Percentiles rank a stretch among this genome's conserved stretches.
Conservation (phyloP, 2,113 vertebrate genomes). For the Thymallus thymallus region DNA sequence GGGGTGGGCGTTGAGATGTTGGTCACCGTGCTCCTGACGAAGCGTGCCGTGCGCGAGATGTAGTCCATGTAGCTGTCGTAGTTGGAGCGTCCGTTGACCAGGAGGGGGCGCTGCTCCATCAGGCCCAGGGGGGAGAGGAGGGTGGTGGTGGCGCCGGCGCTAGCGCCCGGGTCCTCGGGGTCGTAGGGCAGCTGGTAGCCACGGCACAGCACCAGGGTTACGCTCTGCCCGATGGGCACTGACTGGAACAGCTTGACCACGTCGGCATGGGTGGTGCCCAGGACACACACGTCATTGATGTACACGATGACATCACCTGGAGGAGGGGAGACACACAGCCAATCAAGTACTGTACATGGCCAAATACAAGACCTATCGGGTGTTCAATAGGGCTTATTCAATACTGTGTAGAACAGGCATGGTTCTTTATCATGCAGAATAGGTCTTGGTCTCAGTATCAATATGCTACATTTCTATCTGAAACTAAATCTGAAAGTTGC, state of each 20-base stretch:
- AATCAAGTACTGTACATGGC: background rate
- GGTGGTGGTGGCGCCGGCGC: constrained; percentile 61
- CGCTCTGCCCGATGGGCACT: constrained; percentile 95
- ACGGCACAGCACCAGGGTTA: constrained; percentile 93
- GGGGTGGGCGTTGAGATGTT: constrained; percentile 69
- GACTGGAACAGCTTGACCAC: constrained; percentile 99
- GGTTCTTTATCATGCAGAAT: background rate
- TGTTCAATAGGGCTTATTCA: too few species aligned
- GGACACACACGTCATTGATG: constrained; percentile 97
- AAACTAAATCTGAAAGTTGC: too few species aligned
- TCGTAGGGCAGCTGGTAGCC: constrained; percentile 97
- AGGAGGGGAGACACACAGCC: constrained; percentile 53
- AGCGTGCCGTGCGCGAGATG: constrained; percentile 91
- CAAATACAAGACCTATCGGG: too few species aligned
- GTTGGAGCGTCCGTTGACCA: constrained; percentile 92
- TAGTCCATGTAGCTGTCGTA: constrained; percentile 98
- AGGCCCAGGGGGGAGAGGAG: constrained; percentile 91
- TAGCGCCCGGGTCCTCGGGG: constrained; percentile 87
- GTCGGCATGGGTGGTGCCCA: constrained; percentile 97
- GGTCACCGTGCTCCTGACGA: constrained; percentile 85
- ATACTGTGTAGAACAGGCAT: too few species aligned
- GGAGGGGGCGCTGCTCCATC: constrained; percentile 91
- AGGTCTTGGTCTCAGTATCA: background rate
- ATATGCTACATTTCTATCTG: too few species aligned
- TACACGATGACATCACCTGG: constrained; percentile 98